phyloP scores from a whole-genome alignment of 1,140 invertebrate species.

The Bursaphelenchus mucronatus region DNA sequence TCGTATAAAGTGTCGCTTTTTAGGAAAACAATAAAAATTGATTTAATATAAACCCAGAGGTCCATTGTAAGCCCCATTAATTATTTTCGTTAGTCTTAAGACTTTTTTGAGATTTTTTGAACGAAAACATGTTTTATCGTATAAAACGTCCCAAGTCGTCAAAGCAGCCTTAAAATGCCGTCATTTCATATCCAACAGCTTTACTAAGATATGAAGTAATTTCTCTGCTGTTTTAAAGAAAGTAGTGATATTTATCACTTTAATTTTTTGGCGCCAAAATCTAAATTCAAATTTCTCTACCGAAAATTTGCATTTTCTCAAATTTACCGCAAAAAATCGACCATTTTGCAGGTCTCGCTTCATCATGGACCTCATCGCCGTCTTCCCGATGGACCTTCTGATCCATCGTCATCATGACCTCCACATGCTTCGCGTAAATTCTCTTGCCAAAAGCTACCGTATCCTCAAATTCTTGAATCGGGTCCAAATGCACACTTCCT shows the following conservation, averaged over 20 bases:
- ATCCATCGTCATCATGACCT: neutral
- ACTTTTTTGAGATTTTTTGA: neutral
- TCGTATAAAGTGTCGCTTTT: too few relatives aligned
- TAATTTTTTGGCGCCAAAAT: too few relatives aligned
- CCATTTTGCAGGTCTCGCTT: constrained; percentile 2
- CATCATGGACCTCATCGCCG: constrained; percentile 22
- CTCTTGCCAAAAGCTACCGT: constrained; percentile 23
- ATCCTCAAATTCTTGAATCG: constrained; percentile 15
- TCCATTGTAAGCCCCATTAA: neutral
- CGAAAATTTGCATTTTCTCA: too few relatives aligned
- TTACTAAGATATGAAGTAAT: too few relatives aligned
- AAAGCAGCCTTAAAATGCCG: too few relatives aligned
- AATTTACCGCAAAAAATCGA: neutral
- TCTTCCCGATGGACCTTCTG: constrained; percentile 20
- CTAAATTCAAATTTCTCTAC: too few relatives aligned
- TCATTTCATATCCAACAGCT: too few relatives aligned
- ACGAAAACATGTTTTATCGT: neutral
- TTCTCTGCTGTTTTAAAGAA: too few relatives aligned
- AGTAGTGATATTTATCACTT: too few relatives aligned
- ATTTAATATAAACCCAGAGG: neutral
- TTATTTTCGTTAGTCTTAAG: neutral
- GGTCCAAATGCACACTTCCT: constrained; percentile 23
- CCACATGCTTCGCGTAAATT: constrained; percentile 20
- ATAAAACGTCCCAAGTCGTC: neutral
- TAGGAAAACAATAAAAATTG: neutral